Base-by-base conservation (phyloP, 2,113 vertebrate species). In the Menidia beryllina region DNA sequence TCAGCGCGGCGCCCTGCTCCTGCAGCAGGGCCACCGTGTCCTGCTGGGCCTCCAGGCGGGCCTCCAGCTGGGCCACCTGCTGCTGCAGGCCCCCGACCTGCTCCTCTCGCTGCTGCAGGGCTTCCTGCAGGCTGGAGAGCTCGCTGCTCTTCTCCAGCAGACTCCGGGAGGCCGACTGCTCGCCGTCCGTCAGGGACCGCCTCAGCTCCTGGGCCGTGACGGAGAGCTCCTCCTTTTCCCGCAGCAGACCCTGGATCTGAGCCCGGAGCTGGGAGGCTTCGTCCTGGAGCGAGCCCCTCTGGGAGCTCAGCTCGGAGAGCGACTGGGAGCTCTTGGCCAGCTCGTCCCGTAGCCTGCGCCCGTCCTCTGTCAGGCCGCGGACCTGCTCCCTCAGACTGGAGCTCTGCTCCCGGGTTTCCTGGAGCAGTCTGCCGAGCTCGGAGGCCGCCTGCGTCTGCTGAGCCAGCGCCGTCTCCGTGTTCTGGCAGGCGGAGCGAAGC, bases 101-200 rank as follows among this genome's bases (percentile, higher is more conserved):
- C 23, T 93, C 89, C 41, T 91, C 92, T 54, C 78, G 93, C 58
- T 94, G 88, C 4, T 2, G 68, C 19, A 96, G 79, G 10, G 81
- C 86, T 63, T 81, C 72, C 14, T 81, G 82, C 52, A 96, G 82
- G 50, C 74, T 0, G 43, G 58, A 55, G 60, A 90, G 95, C 45
- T 95, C 91, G 5, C 77, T 91, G 27, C 89, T 92, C 68, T 94
- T 96, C 58, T 93, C 89, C 2, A 82, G 74, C 58, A 96, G 85
- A 72, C 75, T 88, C 53, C 91, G 86, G 23, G 91, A 77, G 50
- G 90, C 45, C 0, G 88, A 89, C 34, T 68, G 73, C 56, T 94
- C 86, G 23, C 88, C 93, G 63, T 95, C 89, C 67, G 88, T 24
- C 0, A 93, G 73, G 51, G 86, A 51, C 11, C 76, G 43, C 24